Evolutionary conservation across 2,797 vertebrate genomes (phyloP).

Genomic region (Pterois miles): DNA sequence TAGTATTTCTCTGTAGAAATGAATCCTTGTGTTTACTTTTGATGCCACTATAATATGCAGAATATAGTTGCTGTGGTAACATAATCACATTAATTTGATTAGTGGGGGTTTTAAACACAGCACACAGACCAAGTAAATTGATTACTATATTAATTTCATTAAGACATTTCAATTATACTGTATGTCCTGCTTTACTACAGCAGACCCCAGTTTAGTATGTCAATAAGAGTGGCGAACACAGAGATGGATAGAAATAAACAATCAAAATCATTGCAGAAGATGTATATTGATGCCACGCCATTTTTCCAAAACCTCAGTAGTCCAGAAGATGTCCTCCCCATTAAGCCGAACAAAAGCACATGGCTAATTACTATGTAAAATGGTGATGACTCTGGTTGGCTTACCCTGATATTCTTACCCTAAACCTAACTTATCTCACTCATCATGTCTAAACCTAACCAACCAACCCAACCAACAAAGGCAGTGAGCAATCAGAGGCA

Average conservation of each 20-base stretch:
- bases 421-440: too few species aligned
- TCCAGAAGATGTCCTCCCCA: too few species aligned
- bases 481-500: too few species aligned
- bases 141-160: background rate
- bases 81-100: background rate
- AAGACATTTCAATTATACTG: background rate
- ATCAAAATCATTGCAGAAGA: background rate
- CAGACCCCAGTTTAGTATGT: background rate
- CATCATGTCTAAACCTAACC: too few species aligned
- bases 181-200: background rate
- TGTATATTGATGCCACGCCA: background rate
- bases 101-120: background rate
- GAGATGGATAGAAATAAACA: background rate
- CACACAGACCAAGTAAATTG: background rate
- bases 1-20: background rate
- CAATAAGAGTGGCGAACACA: background rate
- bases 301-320: too few species aligned
- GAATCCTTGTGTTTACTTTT: background rate
- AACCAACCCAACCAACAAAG: too few species aligned
- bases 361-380: too few species aligned
- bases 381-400: too few species aligned
- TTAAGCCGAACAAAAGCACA: too few species aligned
- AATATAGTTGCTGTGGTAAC: background rate
- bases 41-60: background rate
- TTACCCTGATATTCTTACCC: too few species aligned